Base-by-base conservation (phyloP, 2,797 vertebrate species). In the Cetoscarus ocellatus region DNA sequence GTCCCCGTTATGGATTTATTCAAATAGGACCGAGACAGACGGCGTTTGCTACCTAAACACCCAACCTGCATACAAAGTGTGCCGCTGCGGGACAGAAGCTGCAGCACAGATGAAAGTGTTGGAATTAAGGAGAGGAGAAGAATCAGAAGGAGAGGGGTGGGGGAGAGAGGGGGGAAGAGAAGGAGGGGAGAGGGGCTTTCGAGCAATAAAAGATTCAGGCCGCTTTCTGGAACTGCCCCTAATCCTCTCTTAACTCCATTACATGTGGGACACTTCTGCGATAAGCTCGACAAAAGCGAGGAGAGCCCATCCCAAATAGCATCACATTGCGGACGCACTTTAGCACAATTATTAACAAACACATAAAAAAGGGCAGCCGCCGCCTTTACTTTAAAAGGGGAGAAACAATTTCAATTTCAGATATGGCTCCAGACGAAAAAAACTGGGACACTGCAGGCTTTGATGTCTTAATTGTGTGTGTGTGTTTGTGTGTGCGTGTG, bases 381-480 rank as follows among this genome's bases (percentile, higher is more conserved):
- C 56, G 78, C 61, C 79, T 81, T 82, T 82, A 27, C 27, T 84
- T 63, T 35, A 8, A 27, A 27, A 27, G 27, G 38, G 70, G 63
- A 10, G 76, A 39, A 62, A 68, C 52, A 44, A 75, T 89, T 91
- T 89, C 66, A 86, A 90, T 88, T 93, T 91, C 45, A 86, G 83
- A 91, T 88, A 90, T 74, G 79, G 79, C 69, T 91, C 67, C 58
- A 79, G 82, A 87, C 61, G 34, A 84, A 50, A 47, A 94, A 94
- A 92, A 92, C 77, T 93, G 90, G 93, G 91, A 79, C 91, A 91
- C 67, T 58, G 84, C 59, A 76, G 67, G 89, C 91, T 93, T 93
- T 94, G 90, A 93, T 91, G 89, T 93, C 85, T 90, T 90, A 92
- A 94, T 93, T 94, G 80, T 91, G 78, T 61, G 45, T 64, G 51